A percentile compares a stretch with the other conserved stretches of the same genome.
Conservation (phyloP, 2,888 invertebrate genomes). For the Xanthorhoe designata region DNA sequence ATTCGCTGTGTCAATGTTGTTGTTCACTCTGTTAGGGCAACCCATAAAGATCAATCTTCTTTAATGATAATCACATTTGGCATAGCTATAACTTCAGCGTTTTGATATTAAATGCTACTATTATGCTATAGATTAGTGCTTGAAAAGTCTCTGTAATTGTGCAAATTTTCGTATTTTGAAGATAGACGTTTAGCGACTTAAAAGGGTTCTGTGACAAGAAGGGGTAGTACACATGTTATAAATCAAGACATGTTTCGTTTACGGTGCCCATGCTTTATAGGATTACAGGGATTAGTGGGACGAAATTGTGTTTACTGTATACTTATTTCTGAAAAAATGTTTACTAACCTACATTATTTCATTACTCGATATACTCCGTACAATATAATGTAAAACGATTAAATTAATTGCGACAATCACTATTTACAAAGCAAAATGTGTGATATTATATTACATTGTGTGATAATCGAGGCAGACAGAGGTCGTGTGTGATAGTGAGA, state of each 20-base stretch:
- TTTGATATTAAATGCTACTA: too few species aligned
- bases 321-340: neutral
- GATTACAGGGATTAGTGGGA: conserved; percentile 49
- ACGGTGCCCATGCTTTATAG: conserved; percentile 52
- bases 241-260: conserved; percentile 58
- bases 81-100: too few species aligned
- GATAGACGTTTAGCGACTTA: neutral
- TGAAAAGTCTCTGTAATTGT: too few species aligned
- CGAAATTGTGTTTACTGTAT: conserved; percentile 12
- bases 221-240: conserved; percentile 47
- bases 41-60: neutral
- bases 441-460: too few species aligned
- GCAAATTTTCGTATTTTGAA: neutral
- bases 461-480: too few species aligned
- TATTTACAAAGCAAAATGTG: too few species aligned
- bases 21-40: neutral
- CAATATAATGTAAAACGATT: too few species aligned
- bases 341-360: too few species aligned
- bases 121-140: too few species aligned
- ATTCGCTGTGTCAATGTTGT: conserved; percentile 1
- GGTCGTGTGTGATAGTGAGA: too few species aligned
- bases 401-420: too few species aligned
- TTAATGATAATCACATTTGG: too few species aligned
- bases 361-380: neutral
- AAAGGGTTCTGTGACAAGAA: conserved; percentile 6